phyloP scores from a whole-genome alignment of 1,140 invertebrate genomes.

The Microvelia longipes region DNA sequence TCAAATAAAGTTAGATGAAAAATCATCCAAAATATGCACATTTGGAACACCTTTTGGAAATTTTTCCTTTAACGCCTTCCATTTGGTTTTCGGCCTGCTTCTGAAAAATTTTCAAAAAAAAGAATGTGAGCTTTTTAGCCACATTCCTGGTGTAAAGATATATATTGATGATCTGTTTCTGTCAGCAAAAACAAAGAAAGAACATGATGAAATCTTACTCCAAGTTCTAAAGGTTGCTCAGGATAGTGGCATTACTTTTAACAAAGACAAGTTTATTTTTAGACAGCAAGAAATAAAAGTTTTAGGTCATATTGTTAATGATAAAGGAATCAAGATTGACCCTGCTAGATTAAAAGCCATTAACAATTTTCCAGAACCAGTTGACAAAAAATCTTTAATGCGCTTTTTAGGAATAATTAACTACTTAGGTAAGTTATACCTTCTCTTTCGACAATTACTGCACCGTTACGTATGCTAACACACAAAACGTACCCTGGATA shows the following conservation, averaged over 20 bases:
- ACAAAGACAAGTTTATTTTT: too few relatives aligned
- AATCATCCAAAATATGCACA: background rate
- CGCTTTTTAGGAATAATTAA: background rate
- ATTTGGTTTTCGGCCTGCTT: background rate
- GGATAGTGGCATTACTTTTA: too few relatives aligned
- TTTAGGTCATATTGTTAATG: too few relatives aligned
- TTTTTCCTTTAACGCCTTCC: background rate
- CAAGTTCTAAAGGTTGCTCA: too few relatives aligned
- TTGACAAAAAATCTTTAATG: background rate
- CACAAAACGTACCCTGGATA: too few relatives aligned
- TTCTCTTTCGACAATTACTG: too few relatives aligned
- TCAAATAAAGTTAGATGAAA: background rate
- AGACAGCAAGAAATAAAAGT: too few relatives aligned
- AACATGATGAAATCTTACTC: too few relatives aligned
- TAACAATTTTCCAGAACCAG: background rate
- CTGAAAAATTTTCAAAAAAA: background rate
- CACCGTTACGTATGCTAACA: too few relatives aligned
- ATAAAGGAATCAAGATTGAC: background rate
- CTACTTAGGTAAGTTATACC: too few relatives aligned
- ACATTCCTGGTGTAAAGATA: background rate
- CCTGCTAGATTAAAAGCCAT: background rate
- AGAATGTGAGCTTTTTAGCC: background rate
- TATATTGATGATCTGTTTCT: too few relatives aligned
- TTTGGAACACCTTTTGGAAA: background rate
- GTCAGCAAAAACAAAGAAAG: too few relatives aligned